Percentiles rank a stretch among this genome's conserved stretches.
These are phyloP conservation scores for Orcinus orca DNA, from an alignment of 2,113 vertebrate species.

Conservation along the genomic window DNA sequence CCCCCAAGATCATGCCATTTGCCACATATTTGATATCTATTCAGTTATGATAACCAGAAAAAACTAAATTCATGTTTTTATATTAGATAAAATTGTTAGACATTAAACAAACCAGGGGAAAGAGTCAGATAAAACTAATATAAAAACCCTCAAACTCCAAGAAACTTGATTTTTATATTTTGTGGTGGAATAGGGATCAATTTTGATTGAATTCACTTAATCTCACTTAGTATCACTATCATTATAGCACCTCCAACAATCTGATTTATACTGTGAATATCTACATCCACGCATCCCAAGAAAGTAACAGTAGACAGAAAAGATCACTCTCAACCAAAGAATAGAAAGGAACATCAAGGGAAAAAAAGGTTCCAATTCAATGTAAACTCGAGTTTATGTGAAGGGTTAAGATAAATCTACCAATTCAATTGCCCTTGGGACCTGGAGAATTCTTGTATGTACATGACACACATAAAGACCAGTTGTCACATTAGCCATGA, in stretches of 20 bases:
- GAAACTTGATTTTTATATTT: not conserved
- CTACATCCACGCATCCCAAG: not conserved
- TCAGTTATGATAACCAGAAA: not conserved
- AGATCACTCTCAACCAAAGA: not conserved
- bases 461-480: not conserved
- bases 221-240: not conserved
- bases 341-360: not conserved
- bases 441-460: not conserved
- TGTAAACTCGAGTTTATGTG: not conserved
- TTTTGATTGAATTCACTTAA: not conserved
- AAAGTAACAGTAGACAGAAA: not conserved
- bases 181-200: not conserved
- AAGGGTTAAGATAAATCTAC: conserved; percentile 14
- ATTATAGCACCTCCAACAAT: not conserved
- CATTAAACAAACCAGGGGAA: not conserved
- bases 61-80: not conserved
- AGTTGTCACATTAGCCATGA: not conserved
- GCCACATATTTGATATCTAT: not conserved
- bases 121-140: not conserved
- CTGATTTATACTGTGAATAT: not conserved
- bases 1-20: not conserved
- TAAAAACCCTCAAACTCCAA: not conserved
- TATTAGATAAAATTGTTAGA: not conserved
- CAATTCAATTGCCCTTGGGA: not conserved
- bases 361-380: not conserved